Evolutionary conservation across 2,888 invertebrate species (phyloP).

Genomic region (Ochropacha duplaris): DNA sequence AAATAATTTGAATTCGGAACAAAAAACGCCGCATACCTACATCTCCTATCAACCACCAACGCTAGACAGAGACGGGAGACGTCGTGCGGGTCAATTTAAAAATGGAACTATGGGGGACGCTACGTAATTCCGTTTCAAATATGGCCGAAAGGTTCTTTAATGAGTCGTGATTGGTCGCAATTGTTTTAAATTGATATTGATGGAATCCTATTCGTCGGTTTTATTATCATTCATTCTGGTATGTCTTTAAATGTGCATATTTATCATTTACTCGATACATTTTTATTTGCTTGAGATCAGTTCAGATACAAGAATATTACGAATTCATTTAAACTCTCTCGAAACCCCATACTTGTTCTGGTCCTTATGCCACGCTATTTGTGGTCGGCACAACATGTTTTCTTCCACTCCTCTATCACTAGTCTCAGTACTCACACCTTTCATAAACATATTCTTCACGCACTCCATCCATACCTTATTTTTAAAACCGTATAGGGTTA

Average conservation of each 20-base stretch:
- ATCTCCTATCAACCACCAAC: slow-evolving; percentile 11
- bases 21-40: slow-evolving; percentile 2
- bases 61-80: slow-evolving; percentile 13
- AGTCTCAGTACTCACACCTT: no score
- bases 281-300: neutral
- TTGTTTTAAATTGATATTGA: slow-evolving; percentile 36
- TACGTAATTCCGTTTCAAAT: slow-evolving; percentile 17
- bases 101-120: slow-evolving; percentile 11
- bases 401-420: no score
- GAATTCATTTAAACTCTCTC: no score
- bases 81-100: slow-evolving; percentile 24
- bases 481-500: no score
- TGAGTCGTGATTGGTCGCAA: slow-evolving; percentile 35
- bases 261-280: neutral
- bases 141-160: slow-evolving; percentile 33
- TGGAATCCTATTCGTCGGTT: slow-evolving; percentile 22
- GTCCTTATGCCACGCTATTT: no score
- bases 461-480: no score
- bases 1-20: neutral
- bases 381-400: no score
- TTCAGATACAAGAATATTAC: no score
- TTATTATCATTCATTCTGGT: slow-evolving; percentile 26
- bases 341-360: no score
- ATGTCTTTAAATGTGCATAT: neutral
- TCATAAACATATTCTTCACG: no score